A percentile compares a stretch with the other conserved stretches of the same genome.
These are phyloP conservation scores for Rynchops niger DNA, from an alignment of 2,113 vertebrate genomes.

Conservation along the genomic window DNA sequence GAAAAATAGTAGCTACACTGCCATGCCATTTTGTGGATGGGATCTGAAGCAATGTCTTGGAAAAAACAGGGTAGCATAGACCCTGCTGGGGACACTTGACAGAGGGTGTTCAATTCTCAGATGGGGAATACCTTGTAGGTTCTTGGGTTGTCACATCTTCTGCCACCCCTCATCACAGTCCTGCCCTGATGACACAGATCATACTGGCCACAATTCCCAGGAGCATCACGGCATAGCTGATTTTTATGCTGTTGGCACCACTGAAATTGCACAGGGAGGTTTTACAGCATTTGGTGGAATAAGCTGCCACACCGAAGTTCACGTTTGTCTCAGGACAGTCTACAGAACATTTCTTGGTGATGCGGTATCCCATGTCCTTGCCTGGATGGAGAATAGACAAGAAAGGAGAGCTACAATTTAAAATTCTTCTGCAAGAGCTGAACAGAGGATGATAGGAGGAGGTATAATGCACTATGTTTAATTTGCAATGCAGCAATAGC, in stretches of 20 bases:
- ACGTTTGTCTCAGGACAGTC: conserved; percentile 4
- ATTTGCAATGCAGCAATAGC: background rate
- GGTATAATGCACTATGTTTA: background rate
- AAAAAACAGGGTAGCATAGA: background rate
- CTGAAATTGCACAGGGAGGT: conserved; percentile 50
- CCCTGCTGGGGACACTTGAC: background rate
- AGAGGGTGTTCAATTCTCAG: background rate
- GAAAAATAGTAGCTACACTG: accelerated
- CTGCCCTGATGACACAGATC: background rate
- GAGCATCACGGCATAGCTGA: background rate
- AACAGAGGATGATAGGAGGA: background rate
- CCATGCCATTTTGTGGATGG: accelerated
- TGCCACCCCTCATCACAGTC: conserved; percentile 8
- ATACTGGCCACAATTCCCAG: background rate
- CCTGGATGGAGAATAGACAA: background rate
- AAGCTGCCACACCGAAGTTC: background rate
- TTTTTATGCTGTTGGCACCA: conserved; percentile 43
- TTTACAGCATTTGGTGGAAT: conserved; percentile 47
- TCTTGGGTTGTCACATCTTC: background rate
- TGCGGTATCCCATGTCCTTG: background rate
- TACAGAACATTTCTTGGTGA: conserved; percentile 50
- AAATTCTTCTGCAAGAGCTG: background rate
- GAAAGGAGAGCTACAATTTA: background rate
- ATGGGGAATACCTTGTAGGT: background rate
- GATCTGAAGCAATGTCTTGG: background rate